Base-by-base conservation (phyloP, 2,113 vertebrate genomes). In the Burhinus bistriatus region DNA sequence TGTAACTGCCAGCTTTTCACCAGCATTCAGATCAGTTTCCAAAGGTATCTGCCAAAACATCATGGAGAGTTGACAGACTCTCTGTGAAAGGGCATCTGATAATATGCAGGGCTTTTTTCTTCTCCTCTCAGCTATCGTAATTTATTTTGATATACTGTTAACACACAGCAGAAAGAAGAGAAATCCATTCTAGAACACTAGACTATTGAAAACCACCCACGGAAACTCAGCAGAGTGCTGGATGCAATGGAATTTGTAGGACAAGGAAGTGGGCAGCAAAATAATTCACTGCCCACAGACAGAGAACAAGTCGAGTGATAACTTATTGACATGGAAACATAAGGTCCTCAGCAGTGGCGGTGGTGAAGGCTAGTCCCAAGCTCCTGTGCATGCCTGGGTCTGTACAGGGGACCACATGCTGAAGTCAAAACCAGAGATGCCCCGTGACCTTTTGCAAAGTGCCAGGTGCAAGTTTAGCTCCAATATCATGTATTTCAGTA, bases 11-110 rank as follows among this genome's bases (percentile, higher is more conserved):
- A 97, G 86, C 82, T 93, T 87, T 77, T 83, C 90, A 77, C 27
- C 71, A 93, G 78, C 87, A 77, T 61, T 58, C 90, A 77, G 83
- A 83, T 95, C 66, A 10, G 38, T 59, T 86, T 86, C 95, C 86
- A 91, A 90, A 94, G 79, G 23, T 17, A 76, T 54, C 89, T 97
- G 95, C 92, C 93, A 97, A 85, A 95, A 72, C 58, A 86, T 61
- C 83, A 70, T 25, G 23, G 45, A 49, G 55, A 95, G n/a, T 29
- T 94, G 96, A 89, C 93, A 97, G 90, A 66, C 78, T 90, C 26
- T 25, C 93, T 36, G n/a, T 14, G 72, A 62, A 82, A 92, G 97
- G 95, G 76, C 89, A 95, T 68, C 87, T 11, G 9, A 64, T 42
- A 81, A 77, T 3, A 87, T 45, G 71, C 72, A 93, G 89, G 54